These are phyloP conservation scores for Anticlea derivata DNA, from an alignment of 2,888 invertebrate species.

Conservation along the genomic window DNA sequence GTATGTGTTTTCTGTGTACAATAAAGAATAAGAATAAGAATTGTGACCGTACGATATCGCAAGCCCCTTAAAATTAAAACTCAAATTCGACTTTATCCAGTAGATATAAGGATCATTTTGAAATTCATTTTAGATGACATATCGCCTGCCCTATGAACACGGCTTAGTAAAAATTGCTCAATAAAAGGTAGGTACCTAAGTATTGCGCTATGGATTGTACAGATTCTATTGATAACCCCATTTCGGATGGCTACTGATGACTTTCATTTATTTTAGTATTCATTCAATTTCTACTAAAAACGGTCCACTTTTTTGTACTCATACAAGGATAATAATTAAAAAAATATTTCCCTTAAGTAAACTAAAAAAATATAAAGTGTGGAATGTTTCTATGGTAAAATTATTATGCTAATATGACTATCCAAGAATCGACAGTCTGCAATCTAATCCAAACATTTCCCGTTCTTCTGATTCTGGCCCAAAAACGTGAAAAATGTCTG, in stretches of 20 bases:
- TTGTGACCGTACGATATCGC: no score
- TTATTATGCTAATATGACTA: slow-evolving; percentile 54
- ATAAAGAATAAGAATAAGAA: no score
- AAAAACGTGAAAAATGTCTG: slow-evolving; percentile 64
- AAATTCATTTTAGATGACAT: no score
- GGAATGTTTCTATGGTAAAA: not conserved
- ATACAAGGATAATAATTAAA: no score
- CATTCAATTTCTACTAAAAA: slow-evolving; percentile 12
- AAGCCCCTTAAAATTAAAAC: no score
- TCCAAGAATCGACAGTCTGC: slow-evolving; percentile 63
- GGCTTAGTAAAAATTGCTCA: no score
- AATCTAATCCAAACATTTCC: slow-evolving; percentile 70
- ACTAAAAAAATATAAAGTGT: not conserved
- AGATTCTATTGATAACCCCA: slow-evolving; percentile 49
- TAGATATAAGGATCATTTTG: no score
- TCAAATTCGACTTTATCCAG: no score
- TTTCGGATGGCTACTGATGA: slow-evolving; percentile 13
- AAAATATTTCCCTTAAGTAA: no score
- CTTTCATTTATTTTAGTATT: slow-evolving; percentile 33
- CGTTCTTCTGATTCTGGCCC: slow-evolving; percentile 68
- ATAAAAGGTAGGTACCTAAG: no score
- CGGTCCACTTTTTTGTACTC: slow-evolving; percentile 3
- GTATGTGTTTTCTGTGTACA: no score
- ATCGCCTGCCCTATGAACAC: no score
- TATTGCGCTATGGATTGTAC: slow-evolving; percentile 11